These are phyloP conservation scores for Redunca redunca DNA, from an alignment of 2,113 vertebrate species.

Conservation along the genomic window DNA sequence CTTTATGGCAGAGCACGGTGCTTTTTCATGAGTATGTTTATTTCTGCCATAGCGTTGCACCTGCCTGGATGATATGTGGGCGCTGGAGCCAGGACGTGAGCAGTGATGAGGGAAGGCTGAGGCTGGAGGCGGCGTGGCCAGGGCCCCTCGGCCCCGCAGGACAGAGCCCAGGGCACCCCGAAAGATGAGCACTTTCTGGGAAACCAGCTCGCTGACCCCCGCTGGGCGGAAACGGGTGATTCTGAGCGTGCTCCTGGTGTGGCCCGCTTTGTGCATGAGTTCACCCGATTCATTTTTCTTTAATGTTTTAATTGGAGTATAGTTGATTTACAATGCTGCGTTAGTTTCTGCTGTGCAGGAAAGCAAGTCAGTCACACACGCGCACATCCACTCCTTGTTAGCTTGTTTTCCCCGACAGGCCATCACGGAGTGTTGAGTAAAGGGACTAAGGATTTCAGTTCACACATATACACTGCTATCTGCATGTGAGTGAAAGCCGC, in stretches of 20 bases:
- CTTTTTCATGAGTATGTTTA: neutral
- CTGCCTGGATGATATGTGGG: neutral
- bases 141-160: fast-evolving
- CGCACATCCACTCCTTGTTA: neutral
- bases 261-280: fast-evolving
- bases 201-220: fast-evolving
- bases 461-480: neutral
- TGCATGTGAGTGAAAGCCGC: fast-evolving
- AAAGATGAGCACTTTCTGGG: neutral
- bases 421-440: neutral
- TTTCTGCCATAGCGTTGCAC: neutral
- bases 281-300: neutral
- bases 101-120: fast-evolving
- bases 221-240: fast-evolving
- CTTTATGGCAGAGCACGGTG: neutral
- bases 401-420: neutral
- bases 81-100: fast-evolving
- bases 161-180: fast-evolving
- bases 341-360: neutral
- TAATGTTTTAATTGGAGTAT: neutral
- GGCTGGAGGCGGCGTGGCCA: fast-evolving
- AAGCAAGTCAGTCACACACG: neutral
- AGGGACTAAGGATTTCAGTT: neutral
- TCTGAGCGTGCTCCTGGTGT: fast-evolving
- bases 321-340: neutral